Conservation (phyloP, 1,140 invertebrate species). For the Drosophila oshimai region DNA sequence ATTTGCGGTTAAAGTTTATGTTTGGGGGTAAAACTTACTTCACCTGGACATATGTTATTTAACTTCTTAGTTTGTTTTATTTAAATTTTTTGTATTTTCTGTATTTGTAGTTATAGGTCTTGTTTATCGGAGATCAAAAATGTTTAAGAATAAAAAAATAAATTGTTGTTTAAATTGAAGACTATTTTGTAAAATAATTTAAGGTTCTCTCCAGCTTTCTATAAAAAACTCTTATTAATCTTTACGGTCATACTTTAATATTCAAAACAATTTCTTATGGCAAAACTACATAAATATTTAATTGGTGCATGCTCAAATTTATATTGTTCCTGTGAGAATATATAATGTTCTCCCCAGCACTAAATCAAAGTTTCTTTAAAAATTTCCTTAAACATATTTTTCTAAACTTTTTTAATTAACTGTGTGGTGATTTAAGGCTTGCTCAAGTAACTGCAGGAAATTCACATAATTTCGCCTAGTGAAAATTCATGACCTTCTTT, state of each 20-base stretch:
- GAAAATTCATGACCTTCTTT: slow-evolving; percentile 1
- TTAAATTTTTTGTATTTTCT: no score
- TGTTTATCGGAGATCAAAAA: no score
- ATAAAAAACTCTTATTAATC: not conserved
- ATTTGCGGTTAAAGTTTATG: slow-evolving; percentile 2
- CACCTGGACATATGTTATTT: not conserved
- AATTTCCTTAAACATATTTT: not conserved
- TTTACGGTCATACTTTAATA: not conserved
- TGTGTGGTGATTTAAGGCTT: not conserved
- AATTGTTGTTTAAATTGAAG: no score
- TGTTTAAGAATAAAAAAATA: no score
- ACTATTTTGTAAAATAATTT: no score
- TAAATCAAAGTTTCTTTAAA: not conserved
- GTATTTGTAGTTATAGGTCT: no score
- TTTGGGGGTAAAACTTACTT: not conserved
- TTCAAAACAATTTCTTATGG: not conserved
- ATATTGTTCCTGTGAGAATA: not conserved
- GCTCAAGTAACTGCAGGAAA: not conserved
- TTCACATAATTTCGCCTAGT: not conserved
- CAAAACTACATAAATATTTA: no score
- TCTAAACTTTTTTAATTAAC: slow-evolving; percentile 3
- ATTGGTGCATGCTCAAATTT: no score
- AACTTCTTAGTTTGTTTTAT: no score
- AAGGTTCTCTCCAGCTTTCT: no score
- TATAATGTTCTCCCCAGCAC: no score